Evolutionary conservation across 2,888 invertebrate genomes (phyloP).

Genomic region (Congeria kusceri): DNA sequence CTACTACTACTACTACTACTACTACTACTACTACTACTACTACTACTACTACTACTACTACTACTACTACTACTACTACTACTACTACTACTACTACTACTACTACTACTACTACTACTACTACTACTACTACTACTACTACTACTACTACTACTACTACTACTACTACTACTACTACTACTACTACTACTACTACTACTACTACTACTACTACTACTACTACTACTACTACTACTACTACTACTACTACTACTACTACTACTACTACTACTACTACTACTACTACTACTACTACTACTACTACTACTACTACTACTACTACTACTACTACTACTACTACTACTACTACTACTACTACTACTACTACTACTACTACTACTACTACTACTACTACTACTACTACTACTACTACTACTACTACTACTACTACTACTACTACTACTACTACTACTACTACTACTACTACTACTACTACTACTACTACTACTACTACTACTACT

Average conservation of each 20-base stretch:
- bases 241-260: slow-evolving; percentile 11
- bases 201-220: slow-evolving; percentile 10
- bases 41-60: slow-evolving; percentile 5
- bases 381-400: slow-evolving; percentile 11
- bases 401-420: slow-evolving; percentile 12
- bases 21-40: no score
- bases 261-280: slow-evolving; percentile 10
- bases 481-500: background rate
- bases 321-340: slow-evolving; percentile 13
- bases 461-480: slow-evolving; percentile 10
- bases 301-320: slow-evolving; percentile 11
- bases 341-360: slow-evolving; percentile 8
- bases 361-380: slow-evolving; percentile 5
- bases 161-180: slow-evolving; percentile 10
- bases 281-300: slow-evolving; percentile 11
- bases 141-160: slow-evolving; percentile 10
- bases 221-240: slow-evolving; percentile 5
- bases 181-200: slow-evolving; percentile 2
- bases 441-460: slow-evolving; percentile 10
- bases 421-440: slow-evolving; percentile 12
- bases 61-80: slow-evolving; percentile 10
- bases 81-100: slow-evolving; percentile 12
- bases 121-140: slow-evolving; percentile 10
- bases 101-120: slow-evolving; percentile 12
- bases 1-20: no score